These are phyloP conservation scores for Trichogramma pretiosum DNA, from an alignment of 1,140 invertebrate species.

Conservation along the genomic window DNA sequence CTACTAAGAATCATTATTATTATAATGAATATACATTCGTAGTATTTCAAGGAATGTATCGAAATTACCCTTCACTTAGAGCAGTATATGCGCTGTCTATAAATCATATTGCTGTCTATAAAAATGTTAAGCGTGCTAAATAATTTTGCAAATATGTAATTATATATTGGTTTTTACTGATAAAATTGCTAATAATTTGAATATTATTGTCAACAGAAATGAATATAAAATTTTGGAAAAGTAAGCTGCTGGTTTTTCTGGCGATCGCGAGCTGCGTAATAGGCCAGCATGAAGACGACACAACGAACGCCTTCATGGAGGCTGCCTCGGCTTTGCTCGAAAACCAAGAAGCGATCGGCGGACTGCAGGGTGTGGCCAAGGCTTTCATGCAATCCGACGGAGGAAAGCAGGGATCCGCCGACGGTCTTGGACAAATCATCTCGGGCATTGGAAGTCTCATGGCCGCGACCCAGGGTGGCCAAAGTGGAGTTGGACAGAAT, in stretches of 20 bases:
- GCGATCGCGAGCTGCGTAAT: constrained; percentile 21
- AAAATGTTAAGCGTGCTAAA: no score
- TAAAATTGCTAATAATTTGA: no score
- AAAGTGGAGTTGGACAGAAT: constrained; percentile 32
- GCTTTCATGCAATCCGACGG: constrained; percentile 35
- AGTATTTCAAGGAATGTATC: no score
- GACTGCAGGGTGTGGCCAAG: constrained; percentile 31
- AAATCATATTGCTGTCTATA: no score
- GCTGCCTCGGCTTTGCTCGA: constrained; percentile 34
- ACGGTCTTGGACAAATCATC: constrained; percentile 33
- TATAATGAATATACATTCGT: no score
- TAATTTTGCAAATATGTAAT: neutral
- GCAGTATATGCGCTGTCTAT: no score
- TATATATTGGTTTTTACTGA: no score
- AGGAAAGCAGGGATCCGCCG: constrained; percentile 30
- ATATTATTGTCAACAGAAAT: no score
- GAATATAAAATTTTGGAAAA: constrained; percentile 32
- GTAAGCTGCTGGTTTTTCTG: constrained; percentile 24
- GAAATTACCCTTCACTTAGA: no score
- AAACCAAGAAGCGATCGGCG: constrained; percentile 32
- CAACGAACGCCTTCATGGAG: constrained; percentile 34
- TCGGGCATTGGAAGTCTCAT: constrained; percentile 46
- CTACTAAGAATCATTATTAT: no score
- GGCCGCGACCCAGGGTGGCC: constrained; percentile 27
- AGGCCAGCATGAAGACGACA: constrained; percentile 29